phyloP scores from a whole-genome alignment of 1,140 invertebrate genomes.

The Atta texana region DNA sequence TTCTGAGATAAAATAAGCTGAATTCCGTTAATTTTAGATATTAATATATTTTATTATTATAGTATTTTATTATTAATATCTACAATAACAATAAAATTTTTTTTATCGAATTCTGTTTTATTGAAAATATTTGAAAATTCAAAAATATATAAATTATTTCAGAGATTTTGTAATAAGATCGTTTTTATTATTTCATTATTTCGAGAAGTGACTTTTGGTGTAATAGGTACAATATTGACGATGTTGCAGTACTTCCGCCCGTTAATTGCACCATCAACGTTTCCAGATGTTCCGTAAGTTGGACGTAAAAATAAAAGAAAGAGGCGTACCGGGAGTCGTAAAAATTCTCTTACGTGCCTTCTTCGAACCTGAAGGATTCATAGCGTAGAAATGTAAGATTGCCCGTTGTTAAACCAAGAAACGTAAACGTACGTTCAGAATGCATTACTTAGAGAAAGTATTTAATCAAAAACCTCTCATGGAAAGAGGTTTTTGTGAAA shows the following conservation, averaged over 20 bases:
- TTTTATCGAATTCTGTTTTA: neutral
- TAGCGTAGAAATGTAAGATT: slow-evolving; percentile 5
- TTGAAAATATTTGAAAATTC: neutral
- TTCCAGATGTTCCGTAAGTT: slow-evolving; percentile 54
- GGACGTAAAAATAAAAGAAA: slow-evolving; percentile 63
- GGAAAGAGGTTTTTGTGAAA: neutral
- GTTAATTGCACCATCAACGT: slow-evolving; percentile 66
- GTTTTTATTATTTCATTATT: slow-evolving; percentile 41
- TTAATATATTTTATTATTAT: neutral
- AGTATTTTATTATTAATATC: slow-evolving; percentile 4
- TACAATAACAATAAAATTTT: too few relatives aligned
- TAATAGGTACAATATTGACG: slow-evolving; percentile 39
- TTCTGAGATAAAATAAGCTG: slow-evolving; percentile 27
- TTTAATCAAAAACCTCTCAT: slow-evolving; percentile 65
- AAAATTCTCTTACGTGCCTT: slow-evolving; percentile 60
- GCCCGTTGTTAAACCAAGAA: slow-evolving; percentile 17
- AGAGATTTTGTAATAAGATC: neutral
- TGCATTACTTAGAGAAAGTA: slow-evolving; percentile 11
- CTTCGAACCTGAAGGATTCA: slow-evolving; percentile 57
- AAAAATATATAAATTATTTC: slow-evolving; percentile 20
- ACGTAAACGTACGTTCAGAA: slow-evolving; percentile 39
- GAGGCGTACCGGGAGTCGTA: slow-evolving; percentile 32
- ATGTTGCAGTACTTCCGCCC: slow-evolving; percentile 60
- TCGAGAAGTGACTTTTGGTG: slow-evolving; percentile 19
- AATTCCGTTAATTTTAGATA: slow-evolving; percentile 1